These are phyloP conservation scores for Tachina fera DNA, from an alignment of 2,888 invertebrate species.

Conservation along the genomic window DNA sequence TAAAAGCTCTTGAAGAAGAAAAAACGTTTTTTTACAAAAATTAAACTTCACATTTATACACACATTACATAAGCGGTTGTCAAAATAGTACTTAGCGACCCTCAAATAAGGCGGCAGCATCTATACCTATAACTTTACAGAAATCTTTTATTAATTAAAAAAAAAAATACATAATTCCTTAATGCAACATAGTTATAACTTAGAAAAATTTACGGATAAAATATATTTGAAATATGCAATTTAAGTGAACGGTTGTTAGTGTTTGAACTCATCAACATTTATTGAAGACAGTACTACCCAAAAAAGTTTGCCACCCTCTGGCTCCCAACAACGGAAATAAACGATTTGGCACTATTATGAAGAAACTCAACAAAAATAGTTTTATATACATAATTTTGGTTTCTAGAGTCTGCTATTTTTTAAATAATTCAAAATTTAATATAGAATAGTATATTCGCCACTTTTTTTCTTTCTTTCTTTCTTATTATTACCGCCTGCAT, in stretches of 20 bases:
- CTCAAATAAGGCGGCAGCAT: background rate
- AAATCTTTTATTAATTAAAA: no score
- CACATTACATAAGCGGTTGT: background rate
- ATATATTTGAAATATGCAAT: no score
- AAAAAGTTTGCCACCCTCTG: no score
- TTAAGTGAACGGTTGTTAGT: no score
- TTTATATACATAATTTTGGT: slow-evolving; percentile 1
- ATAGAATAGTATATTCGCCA: slow-evolving; percentile 30
- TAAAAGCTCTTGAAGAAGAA: slow-evolving; percentile 24
- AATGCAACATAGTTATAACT: no score
- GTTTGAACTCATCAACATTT: no score
- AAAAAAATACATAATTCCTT: no score
- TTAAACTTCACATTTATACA: background rate
- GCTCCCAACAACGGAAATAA: no score
- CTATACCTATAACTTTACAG: background rate
- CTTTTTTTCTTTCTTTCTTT: no score
- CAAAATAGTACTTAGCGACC: background rate
- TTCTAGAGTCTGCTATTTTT: background rate
- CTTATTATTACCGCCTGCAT: slow-evolving; percentile 22
- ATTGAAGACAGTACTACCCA: no score
- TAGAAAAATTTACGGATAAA: no score
- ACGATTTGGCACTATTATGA: background rate
- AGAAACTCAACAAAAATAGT: background rate
- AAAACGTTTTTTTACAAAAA: background rate
- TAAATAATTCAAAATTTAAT: slow-evolving; percentile 41